These are phyloP conservation scores for Sebastes trivittatus DNA, from an alignment of 2,797 vertebrate genomes.

Conservation along the genomic window DNA sequence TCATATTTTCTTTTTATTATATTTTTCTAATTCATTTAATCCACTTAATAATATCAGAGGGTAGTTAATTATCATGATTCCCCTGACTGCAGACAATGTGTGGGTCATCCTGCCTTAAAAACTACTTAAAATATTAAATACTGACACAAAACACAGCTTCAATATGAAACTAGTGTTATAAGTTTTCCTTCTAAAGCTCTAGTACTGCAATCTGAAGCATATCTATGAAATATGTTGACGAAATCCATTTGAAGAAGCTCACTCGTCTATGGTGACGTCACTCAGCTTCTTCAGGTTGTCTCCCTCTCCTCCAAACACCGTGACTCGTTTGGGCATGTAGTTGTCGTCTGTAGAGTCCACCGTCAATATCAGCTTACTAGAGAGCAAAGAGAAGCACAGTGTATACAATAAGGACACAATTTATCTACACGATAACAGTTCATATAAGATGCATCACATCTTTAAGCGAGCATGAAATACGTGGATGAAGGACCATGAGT, in stretches of 20 bases:
- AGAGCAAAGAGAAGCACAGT: neutral
- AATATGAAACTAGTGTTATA: neutral
- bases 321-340: constrained; percentile 96
- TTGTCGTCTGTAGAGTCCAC: constrained; percentile 97
- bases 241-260: constrained; percentile 56
- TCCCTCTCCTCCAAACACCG: constrained; percentile 92
- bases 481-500: neutral
- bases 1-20: neutral
- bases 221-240: neutral
- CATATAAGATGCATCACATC: neutral
- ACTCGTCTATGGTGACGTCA: constrained; percentile 94
- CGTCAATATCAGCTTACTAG: constrained; percentile 92
- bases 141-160: neutral
- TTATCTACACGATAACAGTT: neutral
- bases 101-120: neutral
- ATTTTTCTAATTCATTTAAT: neutral
- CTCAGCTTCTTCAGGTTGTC: constrained; percentile 95
- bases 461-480: neutral
- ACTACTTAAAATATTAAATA: neutral
- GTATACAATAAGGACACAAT: neutral
- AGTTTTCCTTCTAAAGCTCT: neutral
- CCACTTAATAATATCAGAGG: neutral
- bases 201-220: neutral
- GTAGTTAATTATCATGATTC: neutral
- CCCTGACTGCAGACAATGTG: neutral